Evolutionary conservation across 2,797 vertebrate species (phyloP).

Genomic region (Strix occidentalis): DNA sequence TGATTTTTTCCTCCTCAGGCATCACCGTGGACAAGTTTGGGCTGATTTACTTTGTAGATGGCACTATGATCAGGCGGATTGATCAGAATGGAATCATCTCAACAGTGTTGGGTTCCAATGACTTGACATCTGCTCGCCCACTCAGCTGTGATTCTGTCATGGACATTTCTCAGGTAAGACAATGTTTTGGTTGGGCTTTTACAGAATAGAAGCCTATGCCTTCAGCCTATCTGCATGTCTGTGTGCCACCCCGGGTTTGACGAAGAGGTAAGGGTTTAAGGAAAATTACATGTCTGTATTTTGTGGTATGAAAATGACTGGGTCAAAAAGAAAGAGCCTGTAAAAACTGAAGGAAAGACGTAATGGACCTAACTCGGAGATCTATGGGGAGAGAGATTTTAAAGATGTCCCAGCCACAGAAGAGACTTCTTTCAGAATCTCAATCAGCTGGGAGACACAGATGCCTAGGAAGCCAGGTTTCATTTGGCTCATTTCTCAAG

Average conservation of each 20-base stretch:
- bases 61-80: conserved; percentile 95
- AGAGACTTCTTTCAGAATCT: background rate
- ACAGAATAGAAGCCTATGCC: background rate
- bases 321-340: background rate
- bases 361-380: background rate
- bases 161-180: conserved; percentile 95
- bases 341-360: background rate
- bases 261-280: background rate
- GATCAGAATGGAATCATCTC: conserved; percentile 98
- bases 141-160: conserved; percentile 98
- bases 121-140: conserved; percentile 94
- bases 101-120: conserved; percentile 94
- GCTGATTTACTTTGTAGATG: conserved; percentile 96
- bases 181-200: background rate
- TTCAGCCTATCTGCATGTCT: background rate
- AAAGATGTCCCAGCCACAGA: background rate
- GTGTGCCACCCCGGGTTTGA: background rate
- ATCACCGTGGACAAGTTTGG: conserved; percentile 97
- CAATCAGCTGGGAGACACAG: background rate
- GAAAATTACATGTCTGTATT: background rate
- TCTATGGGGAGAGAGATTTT: background rate
- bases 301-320: background rate
- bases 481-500: background rate
- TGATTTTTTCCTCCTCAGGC: conserved; percentile 75
- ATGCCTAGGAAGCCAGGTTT: background rate